These are phyloP conservation scores for Sylvicapra grimmia DNA, from an alignment of 2,113 vertebrate species.

Conservation along the genomic window DNA sequence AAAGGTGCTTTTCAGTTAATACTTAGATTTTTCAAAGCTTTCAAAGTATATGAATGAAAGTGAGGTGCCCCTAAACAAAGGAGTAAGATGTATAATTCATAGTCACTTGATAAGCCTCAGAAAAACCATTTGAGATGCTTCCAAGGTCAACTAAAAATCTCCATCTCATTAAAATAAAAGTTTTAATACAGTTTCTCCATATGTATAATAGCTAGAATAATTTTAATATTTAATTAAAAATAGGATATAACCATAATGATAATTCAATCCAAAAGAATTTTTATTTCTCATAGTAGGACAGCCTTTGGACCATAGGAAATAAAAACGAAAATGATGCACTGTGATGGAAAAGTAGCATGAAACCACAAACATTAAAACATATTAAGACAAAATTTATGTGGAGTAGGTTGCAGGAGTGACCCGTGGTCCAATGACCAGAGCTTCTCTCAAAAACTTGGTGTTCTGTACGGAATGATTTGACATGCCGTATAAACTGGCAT, in stretches of 20 bases:
- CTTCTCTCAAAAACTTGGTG: background rate
- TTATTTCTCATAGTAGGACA: background rate
- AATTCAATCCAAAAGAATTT: background rate
- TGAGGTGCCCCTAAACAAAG: background rate
- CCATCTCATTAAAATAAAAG: background rate
- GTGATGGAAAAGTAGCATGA: background rate
- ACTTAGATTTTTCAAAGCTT: background rate
- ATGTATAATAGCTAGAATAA: background rate
- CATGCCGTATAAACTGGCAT: rapidly evolving
- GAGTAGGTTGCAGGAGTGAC: background rate
- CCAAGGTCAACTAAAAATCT: background rate
- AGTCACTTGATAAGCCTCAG: background rate
- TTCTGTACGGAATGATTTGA: background rate
- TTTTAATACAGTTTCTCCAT: background rate
- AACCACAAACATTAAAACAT: background rate
- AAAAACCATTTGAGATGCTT: background rate
- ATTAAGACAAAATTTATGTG: background rate
- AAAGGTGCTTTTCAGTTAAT: background rate
- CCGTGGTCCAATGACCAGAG: background rate
- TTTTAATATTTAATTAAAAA: background rate
- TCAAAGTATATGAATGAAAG: background rate
- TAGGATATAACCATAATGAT: background rate
- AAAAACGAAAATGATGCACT: background rate
- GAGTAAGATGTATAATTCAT: background rate
- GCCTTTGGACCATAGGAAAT: background rate